Base-by-base conservation (phyloP, 2,113 vertebrate genomes). In the Epinephelus fuscoguttatus region DNA sequence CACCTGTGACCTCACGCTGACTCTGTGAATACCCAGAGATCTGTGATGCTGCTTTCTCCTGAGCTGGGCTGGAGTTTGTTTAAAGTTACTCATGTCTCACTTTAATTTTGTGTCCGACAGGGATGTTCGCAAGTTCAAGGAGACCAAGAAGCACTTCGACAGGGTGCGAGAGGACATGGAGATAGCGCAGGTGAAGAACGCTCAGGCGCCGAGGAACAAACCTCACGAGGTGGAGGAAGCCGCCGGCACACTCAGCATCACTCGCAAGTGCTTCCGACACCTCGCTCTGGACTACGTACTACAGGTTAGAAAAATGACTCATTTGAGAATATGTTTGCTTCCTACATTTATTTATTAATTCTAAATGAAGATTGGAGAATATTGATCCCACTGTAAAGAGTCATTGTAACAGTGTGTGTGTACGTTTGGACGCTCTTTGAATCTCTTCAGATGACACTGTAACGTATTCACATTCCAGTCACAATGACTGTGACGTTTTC, bases 71-170 rank as follows among this genome's bases (percentile, higher is more conserved):
- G 12, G 21, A 40, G 30, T 30, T 61, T 69, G 27, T 14, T 55
- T 37, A 0, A 45, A 19, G 19, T 30, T 27, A 3, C 23, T 52
- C 17, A 40, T 25, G 23, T 73, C 30, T 59, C 30, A 4, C 70
- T 78, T 53, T 1, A 59, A 13, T 7, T 12, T 37, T 73, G 50
- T 45, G 25, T 79, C 1, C 81, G 27, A 84, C 94, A 99, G 98
- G 56, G 98, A 99, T 0, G 98, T 99, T 14, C 90, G 98, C 7
- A 99, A 98, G 82, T 99, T 99, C 94, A 99, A 99, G 92, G 98
- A 99, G 85, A 99, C 97, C 4, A 99, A 99, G 96, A 99, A 99
- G 93, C 97, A 99, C 88, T 99, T 99, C 7, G 98, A 99, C 80
- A 95, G 95, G 30, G 97, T 99, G 56, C 93, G 98, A 0, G 98